Percentiles rank a stretch among this genome's conserved stretches.
Evolutionary conservation across 2,888 invertebrate species (phyloP).

Genomic region (Heliconius ismenius): DNA sequence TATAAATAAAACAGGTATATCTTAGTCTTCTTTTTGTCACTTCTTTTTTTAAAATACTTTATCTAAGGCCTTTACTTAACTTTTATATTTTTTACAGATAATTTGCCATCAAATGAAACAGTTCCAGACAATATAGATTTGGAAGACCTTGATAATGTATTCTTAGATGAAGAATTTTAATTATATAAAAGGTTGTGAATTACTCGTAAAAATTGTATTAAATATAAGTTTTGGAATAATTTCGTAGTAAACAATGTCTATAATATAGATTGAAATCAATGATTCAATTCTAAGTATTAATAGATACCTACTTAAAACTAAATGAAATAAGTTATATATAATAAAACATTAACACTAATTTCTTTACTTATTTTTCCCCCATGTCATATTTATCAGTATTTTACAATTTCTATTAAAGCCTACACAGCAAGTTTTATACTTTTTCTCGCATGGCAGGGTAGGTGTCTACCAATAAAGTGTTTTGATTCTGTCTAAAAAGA

Average conservation of each 20-base stretch:
- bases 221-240: neutral
- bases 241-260: too few relatives aligned
- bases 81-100: slow-evolving; percentile 58
- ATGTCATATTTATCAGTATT: neutral
- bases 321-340: neutral
- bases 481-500: too few relatives aligned
- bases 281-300: too few relatives aligned
- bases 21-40: neutral
- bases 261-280: too few relatives aligned
- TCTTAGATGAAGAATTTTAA: slow-evolving; percentile 60
- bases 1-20: slow-evolving; percentile 58
- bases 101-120: slow-evolving; percentile 33
- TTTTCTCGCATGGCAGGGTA: too few relatives aligned
- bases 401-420: too few relatives aligned
- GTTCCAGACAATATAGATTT: slow-evolving; percentile 53
- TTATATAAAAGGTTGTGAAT: neutral
- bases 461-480: too few relatives aligned
- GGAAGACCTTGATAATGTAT: slow-evolving; percentile 68
- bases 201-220: neutral
- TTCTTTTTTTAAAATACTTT: neutral
- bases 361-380: neutral
- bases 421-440: too few relatives aligned
- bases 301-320: neutral
- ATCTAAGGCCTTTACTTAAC: neutral
- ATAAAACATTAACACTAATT: neutral